These are phyloP conservation scores for Myiagra hebetior DNA, from an alignment of 2,113 vertebrate genomes.

Conservation along the genomic window DNA sequence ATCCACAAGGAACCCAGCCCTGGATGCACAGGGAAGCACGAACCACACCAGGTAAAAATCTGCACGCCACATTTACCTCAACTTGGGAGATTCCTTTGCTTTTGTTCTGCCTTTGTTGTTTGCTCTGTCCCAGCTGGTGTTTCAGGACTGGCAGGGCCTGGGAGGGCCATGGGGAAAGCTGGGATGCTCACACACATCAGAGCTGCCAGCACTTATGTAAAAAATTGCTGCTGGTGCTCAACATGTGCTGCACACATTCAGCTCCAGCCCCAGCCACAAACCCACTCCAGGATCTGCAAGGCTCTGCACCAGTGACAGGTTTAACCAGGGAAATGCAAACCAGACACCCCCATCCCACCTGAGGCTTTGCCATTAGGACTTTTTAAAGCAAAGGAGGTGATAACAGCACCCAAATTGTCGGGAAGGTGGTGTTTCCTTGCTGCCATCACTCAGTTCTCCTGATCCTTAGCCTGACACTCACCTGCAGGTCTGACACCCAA, in stretches of 20 bases:
- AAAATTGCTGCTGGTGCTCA: neutral
- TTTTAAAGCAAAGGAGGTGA: neutral
- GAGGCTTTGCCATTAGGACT: neutral
- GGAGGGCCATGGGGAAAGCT: neutral
- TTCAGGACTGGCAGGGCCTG: neutral
- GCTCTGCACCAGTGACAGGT: neutral
- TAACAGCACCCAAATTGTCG: neutral
- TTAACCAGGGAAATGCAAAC: neutral
- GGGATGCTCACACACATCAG: neutral
- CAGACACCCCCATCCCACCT: neutral
- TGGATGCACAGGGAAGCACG: too few relatives aligned
- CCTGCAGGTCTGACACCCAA: neutral
- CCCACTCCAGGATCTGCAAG: neutral
- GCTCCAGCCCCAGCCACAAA: neutral
- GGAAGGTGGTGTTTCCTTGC: neutral
- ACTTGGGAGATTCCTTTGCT: fast-evolving
- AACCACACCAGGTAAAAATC: fast-evolving
- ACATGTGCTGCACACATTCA: neutral
- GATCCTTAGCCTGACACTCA: neutral
- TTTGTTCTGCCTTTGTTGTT: neutral
- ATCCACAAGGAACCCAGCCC: fast-evolving
- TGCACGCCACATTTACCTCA: fast-evolving
- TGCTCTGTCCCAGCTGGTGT: neutral
- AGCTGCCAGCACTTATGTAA: neutral
- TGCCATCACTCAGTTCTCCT: neutral